A percentile compares a stretch with the other conserved stretches of the same genome.
phyloP scores from a whole-genome alignment of 2,797 vertebrate genomes.

The Melopsittacus undulatus region DNA sequence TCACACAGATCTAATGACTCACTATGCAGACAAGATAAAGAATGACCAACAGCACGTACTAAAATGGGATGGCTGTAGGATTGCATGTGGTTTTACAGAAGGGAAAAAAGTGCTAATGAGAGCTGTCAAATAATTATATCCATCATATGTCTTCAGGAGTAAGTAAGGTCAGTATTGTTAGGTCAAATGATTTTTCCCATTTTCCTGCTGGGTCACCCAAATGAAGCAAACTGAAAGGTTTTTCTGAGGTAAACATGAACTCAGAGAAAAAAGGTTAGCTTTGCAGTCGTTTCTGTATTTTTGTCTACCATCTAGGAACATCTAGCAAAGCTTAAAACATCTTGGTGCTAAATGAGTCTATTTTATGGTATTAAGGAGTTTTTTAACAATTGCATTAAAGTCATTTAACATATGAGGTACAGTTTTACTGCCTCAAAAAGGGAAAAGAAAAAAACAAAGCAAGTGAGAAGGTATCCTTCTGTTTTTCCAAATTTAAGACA shows the following conservation, averaged over 20 bases:
- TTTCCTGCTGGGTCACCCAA: not conserved
- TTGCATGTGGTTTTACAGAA: not conserved
- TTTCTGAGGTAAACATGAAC: not conserved
- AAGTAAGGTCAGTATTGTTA: not conserved
- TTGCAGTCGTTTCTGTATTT: not conserved
- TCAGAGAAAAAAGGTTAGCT: conserved; percentile 3
- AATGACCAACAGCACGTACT: not conserved
- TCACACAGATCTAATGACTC: not conserved
- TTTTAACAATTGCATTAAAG: conserved; percentile 1
- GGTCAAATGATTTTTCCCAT: not conserved
- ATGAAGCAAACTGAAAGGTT: not conserved
- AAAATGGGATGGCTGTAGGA: not conserved
- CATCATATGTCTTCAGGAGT: not conserved
- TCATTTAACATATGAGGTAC: not conserved
- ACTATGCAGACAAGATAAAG: not conserved
- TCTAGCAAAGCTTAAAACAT: not conserved
- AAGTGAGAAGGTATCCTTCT: not conserved
- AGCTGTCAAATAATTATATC: not conserved
- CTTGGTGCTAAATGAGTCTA: not conserved
- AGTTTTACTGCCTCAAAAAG: not conserved
- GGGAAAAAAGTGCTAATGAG: not conserved
- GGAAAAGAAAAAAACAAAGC: not conserved
- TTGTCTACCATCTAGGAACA: not conserved
- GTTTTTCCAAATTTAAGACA: conserved; percentile 6
- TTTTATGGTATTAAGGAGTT: not conserved